A percentile compares a stretch with the other conserved stretches of the same genome.
phyloP scores from a whole-genome alignment of 30 jellyfish, hydroid and myxozoan genomes.

The Hydra vulgaris region DNA sequence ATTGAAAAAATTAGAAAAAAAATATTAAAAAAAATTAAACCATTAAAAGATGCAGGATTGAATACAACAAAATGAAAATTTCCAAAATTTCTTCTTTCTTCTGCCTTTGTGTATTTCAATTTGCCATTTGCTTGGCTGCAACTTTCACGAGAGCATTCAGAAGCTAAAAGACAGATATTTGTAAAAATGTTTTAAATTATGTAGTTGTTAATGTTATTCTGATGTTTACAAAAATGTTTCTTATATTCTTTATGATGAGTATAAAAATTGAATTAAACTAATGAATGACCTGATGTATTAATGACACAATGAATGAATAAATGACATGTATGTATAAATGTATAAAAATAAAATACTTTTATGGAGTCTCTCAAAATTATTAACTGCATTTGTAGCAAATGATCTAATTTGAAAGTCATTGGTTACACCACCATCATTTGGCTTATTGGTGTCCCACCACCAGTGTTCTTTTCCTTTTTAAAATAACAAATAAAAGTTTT shows the following conservation, averaged over 20 bases:
- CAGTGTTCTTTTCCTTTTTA: conserved; percentile 16
- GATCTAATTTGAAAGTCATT: conserved; percentile 9
- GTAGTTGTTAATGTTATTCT: not conserved
- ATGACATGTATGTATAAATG: no score
- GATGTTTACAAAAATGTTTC: not conserved
- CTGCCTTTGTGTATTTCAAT: not conserved
- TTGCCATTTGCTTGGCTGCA: not conserved
- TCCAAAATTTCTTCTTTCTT: not conserved
- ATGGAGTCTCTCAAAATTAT: not conserved
- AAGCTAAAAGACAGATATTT: not conserved
- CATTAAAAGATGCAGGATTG: conserved; percentile 7
- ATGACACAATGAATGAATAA: no score
- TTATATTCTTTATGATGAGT: no score
- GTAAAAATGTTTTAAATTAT: not conserved
- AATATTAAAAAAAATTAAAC: not conserved
- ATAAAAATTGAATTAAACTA: no score
- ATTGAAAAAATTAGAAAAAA: no score
- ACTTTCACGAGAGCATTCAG: not conserved
- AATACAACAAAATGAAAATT: not conserved
- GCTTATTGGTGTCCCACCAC: conserved; percentile 25
- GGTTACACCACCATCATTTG: conserved; percentile 32
- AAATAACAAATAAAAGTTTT: no score
- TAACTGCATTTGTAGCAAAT: conserved; percentile 15
- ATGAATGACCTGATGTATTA: no score
- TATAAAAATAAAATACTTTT: conserved; percentile 7